Evolutionary conservation across 1,140 invertebrate species (phyloP).

Genomic region (Prorops nasuta): DNA sequence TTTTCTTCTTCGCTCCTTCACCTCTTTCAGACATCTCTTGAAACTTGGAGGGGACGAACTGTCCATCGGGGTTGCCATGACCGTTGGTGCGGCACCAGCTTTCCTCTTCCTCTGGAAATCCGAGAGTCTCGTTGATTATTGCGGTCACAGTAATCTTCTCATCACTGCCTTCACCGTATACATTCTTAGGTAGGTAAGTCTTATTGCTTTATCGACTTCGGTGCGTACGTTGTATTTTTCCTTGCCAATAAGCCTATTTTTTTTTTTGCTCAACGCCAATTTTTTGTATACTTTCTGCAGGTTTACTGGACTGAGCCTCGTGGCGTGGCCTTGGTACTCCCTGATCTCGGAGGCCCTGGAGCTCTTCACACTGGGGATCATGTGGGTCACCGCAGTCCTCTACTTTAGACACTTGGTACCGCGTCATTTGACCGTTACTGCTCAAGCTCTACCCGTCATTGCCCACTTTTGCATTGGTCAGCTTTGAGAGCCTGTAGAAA

Average conservation of each 20-base stretch:
- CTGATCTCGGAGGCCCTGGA: slow-evolving; percentile 74
- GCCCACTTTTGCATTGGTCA: slow-evolving; percentile 79
- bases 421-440: slow-evolving; percentile 74
- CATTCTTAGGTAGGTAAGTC: slow-evolving; percentile 65
- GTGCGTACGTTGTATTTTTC: neutral
- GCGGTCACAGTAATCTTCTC: slow-evolving; percentile 80
- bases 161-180: slow-evolving; percentile 78
- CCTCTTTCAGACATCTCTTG: slow-evolving; percentile 62
- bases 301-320: slow-evolving; percentile 64
- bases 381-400: slow-evolving; percentile 80
- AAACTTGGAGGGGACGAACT: slow-evolving; percentile 61
- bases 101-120: slow-evolving; percentile 74
- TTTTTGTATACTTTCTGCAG: slow-evolving; percentile 22
- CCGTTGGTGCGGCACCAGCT: slow-evolving; percentile 65
- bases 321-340: slow-evolving; percentile 64
- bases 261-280: neutral
- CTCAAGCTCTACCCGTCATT: slow-evolving; percentile 78
- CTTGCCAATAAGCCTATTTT: no score
- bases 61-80: slow-evolving; percentile 67
- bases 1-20: no score
- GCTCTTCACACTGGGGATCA: slow-evolving; percentile 76
- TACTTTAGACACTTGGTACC: slow-evolving; percentile 81
- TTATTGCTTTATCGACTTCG: neutral
- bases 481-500: slow-evolving; percentile 16
- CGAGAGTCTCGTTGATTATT: slow-evolving; percentile 78